Evolutionary conservation across 1,140 invertebrate genomes (phyloP), one percentile per base, ranked within the genome.

Genomic region (Anastrepha ludens): DNA sequence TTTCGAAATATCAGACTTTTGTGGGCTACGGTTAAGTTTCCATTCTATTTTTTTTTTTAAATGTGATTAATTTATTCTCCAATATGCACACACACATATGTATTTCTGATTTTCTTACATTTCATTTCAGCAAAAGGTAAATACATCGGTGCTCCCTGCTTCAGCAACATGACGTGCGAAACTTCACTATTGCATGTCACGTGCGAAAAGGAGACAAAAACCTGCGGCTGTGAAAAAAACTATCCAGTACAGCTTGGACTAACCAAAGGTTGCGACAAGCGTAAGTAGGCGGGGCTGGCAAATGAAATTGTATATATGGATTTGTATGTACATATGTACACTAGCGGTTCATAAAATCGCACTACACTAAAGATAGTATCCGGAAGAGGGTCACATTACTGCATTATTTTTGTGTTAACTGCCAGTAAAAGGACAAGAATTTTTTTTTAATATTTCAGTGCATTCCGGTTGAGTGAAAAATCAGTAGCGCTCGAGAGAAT

Each of bases 231-330:
- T 92, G 96, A 97, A 90, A 95, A 96, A 90, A 96, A 95, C 89
- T 96, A 96, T 93, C 96, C 96, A 11, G 97, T 97, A 88, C 94
- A 95, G 91, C 94, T 97, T 87, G 96, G 96, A 87, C 94, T 95
- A 87, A 94, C 94, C 87, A 96, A 95, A 91, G 97, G 97, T 89
- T 97, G 97, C 94, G 96, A 96, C 91, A 97, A 97, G 95, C 96
- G 97, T 97, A 94, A 95, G 96, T 95, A 74, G 9, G 67, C 9
- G 58, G 7, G 20, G 6, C 11, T 29, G 6, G 64, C 6, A 67
- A 17, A 9, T 62, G 60, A 62, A 17, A 62, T 62, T 15, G 15
- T 9, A 62, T 13, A 62, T 62, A 62, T 55, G 0, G 50, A 55
- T 2, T 8, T 55, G 6, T 62, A 17, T 15, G 60, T 62, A n/a